phyloP scores from a whole-genome alignment of 2,797 vertebrate species.

The Hemibagrus guttatus region DNA sequence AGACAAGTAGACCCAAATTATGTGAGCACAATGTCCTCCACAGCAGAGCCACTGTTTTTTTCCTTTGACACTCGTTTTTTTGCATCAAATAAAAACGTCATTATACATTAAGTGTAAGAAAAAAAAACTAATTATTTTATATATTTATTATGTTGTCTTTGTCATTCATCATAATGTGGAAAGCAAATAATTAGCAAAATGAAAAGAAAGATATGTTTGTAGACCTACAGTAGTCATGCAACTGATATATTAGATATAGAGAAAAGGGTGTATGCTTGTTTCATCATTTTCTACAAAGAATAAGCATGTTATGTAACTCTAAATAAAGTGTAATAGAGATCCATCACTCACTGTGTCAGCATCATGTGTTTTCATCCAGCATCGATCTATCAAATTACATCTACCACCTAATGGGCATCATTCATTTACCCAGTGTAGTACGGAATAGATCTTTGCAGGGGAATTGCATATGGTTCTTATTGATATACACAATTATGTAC shows the following conservation, averaged over 20 bases:
- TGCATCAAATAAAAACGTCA: neutral
- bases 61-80: neutral
- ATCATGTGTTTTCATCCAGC: neutral
- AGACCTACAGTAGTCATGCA: neutral
- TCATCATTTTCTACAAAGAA: neutral
- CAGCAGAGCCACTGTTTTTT: neutral
- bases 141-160: neutral
- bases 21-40: neutral
- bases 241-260: neutral
- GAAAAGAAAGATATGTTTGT: neutral
- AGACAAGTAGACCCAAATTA: neutral
- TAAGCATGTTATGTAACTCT: constrained; percentile 11
- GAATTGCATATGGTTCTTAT: constrained; percentile 17
- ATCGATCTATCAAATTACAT: constrained; percentile 10
- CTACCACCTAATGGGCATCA: constrained; percentile 15
- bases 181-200: neutral
- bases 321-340: constrained; percentile 11
- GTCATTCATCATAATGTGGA: neutral
- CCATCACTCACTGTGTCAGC: constrained; percentile 2
- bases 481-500: neutral
- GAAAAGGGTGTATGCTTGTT: neutral
- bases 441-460: neutral
- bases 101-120: neutral
- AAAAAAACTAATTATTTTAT: neutral
- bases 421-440: constrained; percentile 9